phyloP scores from a whole-genome alignment of 2,797 vertebrate species.

The Coregonus ussuriensis region DNA sequence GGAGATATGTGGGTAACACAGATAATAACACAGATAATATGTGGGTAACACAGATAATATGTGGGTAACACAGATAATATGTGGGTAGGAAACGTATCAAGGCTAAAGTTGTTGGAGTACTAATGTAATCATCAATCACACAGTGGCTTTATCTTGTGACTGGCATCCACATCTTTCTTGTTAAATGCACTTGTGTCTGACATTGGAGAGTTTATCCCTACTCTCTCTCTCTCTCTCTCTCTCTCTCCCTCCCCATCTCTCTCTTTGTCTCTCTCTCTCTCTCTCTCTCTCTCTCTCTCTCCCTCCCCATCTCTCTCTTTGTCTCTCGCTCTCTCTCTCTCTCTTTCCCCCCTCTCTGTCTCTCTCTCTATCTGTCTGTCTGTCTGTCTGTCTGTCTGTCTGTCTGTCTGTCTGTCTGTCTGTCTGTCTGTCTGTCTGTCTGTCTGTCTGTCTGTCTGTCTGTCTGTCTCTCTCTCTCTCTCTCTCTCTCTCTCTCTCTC shows the following conservation, averaged over 20 bases:
- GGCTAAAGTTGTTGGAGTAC: constrained; percentile 12
- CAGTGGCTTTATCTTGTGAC: constrained; percentile 48
- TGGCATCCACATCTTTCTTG: constrained; percentile 46
- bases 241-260: constrained; percentile 20
- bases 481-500: too few relatives aligned
- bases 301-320: background rate
- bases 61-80: background rate
- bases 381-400: too few relatives aligned
- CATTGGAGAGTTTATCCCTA: constrained; percentile 37
- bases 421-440: too few relatives aligned
- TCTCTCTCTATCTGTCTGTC: too few relatives aligned
- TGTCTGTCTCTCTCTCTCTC: too few relatives aligned
- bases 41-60: background rate
- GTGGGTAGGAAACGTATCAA: background rate
- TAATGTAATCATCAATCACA: constrained; percentile 27
- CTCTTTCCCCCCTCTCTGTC: too few relatives aligned
- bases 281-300: constrained; percentile 15
- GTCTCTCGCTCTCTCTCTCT: constrained; percentile 22
- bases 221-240: constrained; percentile 12
- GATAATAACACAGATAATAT: background rate
- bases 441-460: too few relatives aligned
- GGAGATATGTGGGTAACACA: background rate
- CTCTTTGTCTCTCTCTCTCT: constrained; percentile 17
- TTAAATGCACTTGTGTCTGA: constrained; percentile 60
- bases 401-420: too few relatives aligned